A percentile compares a stretch with the other conserved stretches of the same genome.
Evolutionary conservation across 2,797 vertebrate species (phyloP).

Genomic region (Scarus forsteni): DNA sequence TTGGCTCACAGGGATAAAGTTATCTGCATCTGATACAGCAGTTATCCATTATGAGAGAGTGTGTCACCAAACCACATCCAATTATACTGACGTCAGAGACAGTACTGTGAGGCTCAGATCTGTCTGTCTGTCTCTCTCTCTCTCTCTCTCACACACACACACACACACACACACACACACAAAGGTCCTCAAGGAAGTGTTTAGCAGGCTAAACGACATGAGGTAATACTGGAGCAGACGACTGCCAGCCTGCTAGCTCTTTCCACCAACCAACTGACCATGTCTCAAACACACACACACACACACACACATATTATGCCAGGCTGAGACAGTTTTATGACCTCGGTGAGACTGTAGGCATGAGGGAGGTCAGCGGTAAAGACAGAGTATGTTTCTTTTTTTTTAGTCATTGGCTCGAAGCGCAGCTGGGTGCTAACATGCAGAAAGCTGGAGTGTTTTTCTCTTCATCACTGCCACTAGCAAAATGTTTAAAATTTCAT

Average conservation of each 20-base stretch:
- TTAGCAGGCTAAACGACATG: conserved; percentile 53
- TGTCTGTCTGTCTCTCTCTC: conserved; percentile 11
- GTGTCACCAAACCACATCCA: conserved; percentile 63
- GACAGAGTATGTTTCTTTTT: conserved; percentile 35
- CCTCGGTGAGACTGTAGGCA: conserved; percentile 57
- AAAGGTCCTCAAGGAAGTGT: conserved; percentile 39
- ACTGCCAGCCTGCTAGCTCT: conserved; percentile 49
- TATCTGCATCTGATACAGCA: conserved; percentile 32
- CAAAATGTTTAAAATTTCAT: no score
- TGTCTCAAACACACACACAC: conserved; percentile 30
- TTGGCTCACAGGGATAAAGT: conserved; percentile 12
- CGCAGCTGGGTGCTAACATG: conserved; percentile 26
- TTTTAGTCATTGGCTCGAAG: conserved; percentile 43
- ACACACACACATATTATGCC: conserved; percentile 11
- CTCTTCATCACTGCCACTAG: no score
- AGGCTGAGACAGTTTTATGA: conserved; percentile 50
- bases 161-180: conserved; percentile 34
- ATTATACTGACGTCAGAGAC: conserved; percentile 56
- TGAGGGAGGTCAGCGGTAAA: conserved; percentile 48
- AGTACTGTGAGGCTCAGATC: conserved; percentile 1
- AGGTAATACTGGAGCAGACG: conserved; percentile 65
- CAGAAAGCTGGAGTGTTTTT: not conserved
- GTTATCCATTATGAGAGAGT: conserved; percentile 17
- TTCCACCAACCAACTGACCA: conserved; percentile 43
- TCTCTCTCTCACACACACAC: not conserved